phyloP scores from a whole-genome alignment of 2,888 invertebrate genomes.

The Lochmaea capreae region DNA sequence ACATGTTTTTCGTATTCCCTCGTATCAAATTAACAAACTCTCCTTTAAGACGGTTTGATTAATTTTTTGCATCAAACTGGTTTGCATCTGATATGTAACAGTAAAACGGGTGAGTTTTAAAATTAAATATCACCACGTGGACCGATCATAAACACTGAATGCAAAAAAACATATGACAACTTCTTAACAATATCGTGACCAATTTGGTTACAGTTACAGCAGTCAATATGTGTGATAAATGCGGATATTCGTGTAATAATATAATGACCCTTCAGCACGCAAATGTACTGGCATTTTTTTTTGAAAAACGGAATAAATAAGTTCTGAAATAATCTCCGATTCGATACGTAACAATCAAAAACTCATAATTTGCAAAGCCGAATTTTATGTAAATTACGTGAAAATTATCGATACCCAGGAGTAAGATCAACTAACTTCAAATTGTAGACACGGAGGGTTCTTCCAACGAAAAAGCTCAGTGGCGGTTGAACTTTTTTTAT shows the following conservation, averaged over 20 bases:
- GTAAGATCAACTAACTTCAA: neutral
- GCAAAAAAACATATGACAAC: conserved; percentile 1
- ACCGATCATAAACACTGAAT: neutral
- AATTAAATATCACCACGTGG: neutral
- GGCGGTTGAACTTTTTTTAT: no score
- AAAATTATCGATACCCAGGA: neutral
- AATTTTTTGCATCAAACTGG: neutral
- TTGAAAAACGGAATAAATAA: conserved; percentile 1
- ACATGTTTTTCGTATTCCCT: neutral
- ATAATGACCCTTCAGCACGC: conserved; percentile 14
- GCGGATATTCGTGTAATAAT: neutral
- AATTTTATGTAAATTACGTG: conserved; percentile 10
- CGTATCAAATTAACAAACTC: neutral
- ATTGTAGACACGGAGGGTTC: neutral
- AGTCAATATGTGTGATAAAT: conserved; percentile 16
- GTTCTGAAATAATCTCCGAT: conserved; percentile 17
- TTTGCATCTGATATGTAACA: neutral
- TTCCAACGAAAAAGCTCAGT: neutral
- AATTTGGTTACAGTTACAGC: conserved; percentile 11
- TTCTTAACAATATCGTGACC: conserved; percentile 14
- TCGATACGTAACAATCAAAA: conserved; percentile 1
- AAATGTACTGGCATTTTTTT: neutral
- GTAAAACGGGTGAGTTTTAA: neutral
- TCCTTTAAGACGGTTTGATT: neutral
- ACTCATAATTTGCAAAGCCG: conserved; percentile 2